Conservation (phyloP, 2,888 invertebrate species). For the Antitype chi region DNA sequence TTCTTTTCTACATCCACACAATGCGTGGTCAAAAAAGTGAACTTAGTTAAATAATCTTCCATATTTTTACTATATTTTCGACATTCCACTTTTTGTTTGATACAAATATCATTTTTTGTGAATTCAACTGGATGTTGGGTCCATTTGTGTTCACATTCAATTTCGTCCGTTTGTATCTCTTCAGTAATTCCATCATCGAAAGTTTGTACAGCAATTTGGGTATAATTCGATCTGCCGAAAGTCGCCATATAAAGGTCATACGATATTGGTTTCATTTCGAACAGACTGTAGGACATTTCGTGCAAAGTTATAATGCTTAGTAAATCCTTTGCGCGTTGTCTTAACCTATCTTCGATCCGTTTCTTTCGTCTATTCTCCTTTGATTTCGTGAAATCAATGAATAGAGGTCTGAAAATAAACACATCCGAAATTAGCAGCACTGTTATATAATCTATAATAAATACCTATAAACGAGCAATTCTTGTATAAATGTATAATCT, state of each 20-base stretch:
- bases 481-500: too few relatives aligned
- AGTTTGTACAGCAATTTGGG: slow-evolving; percentile 84
- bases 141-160: slow-evolving; percentile 81
- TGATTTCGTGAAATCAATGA: slow-evolving; percentile 84
- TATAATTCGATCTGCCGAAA: slow-evolving; percentile 84
- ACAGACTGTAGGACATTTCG: slow-evolving; percentile 84
- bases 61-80: slow-evolving; percentile 70
- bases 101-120: slow-evolving; percentile 77
- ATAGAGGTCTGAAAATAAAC: slow-evolving; percentile 79
- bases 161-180: slow-evolving; percentile 85
- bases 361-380: slow-evolving; percentile 80
- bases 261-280: slow-evolving; percentile 88
- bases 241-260: slow-evolving; percentile 87
- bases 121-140: slow-evolving; percentile 86
- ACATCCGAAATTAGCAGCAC: neutral
- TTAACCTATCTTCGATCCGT: slow-evolving; percentile 75
- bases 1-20: slow-evolving; percentile 57
- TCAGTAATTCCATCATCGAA: slow-evolving; percentile 85
- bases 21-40: slow-evolving; percentile 74
- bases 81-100: slow-evolving; percentile 58
- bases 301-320: slow-evolving; percentile 85
- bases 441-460: too few relatives aligned
- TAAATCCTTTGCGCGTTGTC: slow-evolving; percentile 83
- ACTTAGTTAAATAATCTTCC: slow-evolving; percentile 79
- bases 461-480: too few relatives aligned